Conservation (phyloP, 2,888 invertebrate genomes). For the Cybosia mesomella region DNA sequence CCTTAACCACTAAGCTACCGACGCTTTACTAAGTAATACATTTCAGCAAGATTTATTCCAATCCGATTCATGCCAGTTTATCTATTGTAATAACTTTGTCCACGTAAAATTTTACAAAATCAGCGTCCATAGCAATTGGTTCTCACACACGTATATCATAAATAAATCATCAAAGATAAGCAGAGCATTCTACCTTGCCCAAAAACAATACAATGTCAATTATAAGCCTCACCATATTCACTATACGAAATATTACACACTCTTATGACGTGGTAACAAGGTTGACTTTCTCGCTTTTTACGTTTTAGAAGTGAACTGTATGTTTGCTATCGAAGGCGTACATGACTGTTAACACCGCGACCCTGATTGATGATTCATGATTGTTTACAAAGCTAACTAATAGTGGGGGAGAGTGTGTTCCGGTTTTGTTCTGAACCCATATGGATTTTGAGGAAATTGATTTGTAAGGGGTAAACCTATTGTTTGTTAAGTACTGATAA, state of each 20-base stretch:
- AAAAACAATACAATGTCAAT: constrained; percentile 43
- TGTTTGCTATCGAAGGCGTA: constrained; percentile 23
- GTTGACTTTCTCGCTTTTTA: constrained; percentile 4
- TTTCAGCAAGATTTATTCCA: background rate
- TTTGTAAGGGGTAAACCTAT: constrained; percentile 12
- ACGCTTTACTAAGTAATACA: too few relatives aligned
- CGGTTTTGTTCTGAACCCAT: constrained; percentile 7
- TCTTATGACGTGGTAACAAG: constrained; percentile 2
- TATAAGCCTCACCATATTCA: constrained; percentile 1
- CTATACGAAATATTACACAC: background rate
- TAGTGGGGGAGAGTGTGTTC: constrained; percentile 24
- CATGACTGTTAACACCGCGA: constrained; percentile 47
- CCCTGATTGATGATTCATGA: constrained; percentile 59
- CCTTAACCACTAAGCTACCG: too few relatives aligned
- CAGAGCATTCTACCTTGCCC: constrained; percentile 33
- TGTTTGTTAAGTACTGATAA: background rate
- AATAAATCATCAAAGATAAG: constrained; percentile 46
- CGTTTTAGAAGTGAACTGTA: background rate
- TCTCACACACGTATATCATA: background rate
- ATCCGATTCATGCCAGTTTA: background rate
- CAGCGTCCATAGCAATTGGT: constrained; percentile 1
- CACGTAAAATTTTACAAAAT: constrained; percentile 13
- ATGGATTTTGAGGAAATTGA: constrained; percentile 18
- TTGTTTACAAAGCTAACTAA: constrained; percentile 50
- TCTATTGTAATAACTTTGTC: constrained; percentile 10